A percentile compares a stretch with the other conserved stretches of the same genome.
Evolutionary conservation across 2,888 invertebrate species (phyloP).

Genomic region (Rhingia campestris): DNA sequence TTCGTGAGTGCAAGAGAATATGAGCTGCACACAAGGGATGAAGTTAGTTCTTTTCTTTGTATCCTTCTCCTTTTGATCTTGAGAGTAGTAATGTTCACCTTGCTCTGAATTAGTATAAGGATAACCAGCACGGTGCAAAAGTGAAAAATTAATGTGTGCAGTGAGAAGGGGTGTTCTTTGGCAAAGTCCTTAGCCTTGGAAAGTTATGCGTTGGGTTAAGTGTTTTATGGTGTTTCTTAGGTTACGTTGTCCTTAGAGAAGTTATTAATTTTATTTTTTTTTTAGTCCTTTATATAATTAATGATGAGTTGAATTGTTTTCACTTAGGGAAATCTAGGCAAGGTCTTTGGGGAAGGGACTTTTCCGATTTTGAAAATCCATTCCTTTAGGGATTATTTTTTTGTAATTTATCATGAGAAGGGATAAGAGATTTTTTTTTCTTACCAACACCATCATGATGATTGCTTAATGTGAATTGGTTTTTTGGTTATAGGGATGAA

Average conservation of each 20-base stretch:
- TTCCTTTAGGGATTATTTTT: too few species aligned
- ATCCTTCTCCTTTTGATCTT: not conserved
- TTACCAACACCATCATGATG: too few species aligned
- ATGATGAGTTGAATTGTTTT: slow-evolving; percentile 10
- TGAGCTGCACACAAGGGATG: slow-evolving; percentile 14
- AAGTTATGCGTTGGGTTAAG: slow-evolving; percentile 31
- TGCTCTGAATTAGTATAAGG: slow-evolving; percentile 42
- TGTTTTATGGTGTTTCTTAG: slow-evolving; percentile 38
- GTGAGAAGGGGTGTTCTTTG: not conserved
- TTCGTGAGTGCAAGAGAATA: not conserved
- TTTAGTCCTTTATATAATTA: not conserved
- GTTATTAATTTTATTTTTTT: slow-evolving; percentile 6
- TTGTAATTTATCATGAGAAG: too few species aligned
- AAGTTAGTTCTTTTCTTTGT: slow-evolving; percentile 8
- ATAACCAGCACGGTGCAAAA: slow-evolving; percentile 4
- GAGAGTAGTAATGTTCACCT: slow-evolving; percentile 39
- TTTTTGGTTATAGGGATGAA: too few species aligned
- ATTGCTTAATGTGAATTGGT: too few species aligned
- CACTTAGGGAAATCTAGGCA: too few species aligned
- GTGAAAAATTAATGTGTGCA: not conserved
- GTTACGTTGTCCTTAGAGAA: not conserved
- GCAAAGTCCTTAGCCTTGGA: slow-evolving; percentile 7
- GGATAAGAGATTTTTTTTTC: too few species aligned
- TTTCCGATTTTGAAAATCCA: too few species aligned
- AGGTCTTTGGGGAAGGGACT: too few species aligned